Evolutionary conservation across 2,113 vertebrate species (phyloP).

Genomic region (Eclectus roratus): DNA sequence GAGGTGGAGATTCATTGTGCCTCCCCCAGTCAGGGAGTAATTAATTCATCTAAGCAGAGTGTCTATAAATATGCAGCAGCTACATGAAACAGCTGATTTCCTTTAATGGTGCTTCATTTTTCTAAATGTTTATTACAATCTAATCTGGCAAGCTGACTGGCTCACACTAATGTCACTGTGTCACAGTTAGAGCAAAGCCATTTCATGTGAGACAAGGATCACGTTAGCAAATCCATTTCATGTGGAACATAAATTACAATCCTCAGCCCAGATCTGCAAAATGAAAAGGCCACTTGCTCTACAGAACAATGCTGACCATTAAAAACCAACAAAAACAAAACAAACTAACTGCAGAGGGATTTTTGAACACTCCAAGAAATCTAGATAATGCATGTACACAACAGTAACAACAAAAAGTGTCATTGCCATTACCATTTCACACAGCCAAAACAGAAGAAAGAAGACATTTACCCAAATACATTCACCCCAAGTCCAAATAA

Average conservation of each 20-base stretch:
- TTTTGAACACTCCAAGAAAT: neutral
- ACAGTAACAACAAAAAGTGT: neutral
- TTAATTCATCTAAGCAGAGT: neutral
- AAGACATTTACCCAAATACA: neutral
- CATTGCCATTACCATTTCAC: neutral
- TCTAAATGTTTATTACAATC: slow-evolving; percentile 27
- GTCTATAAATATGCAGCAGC: slow-evolving; percentile 17
- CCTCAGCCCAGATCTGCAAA: neutral
- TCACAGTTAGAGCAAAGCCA: neutral
- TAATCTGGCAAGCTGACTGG: neutral
- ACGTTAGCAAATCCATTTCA: neutral
- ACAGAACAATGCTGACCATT: neutral
- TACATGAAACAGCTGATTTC: slow-evolving; percentile 43
- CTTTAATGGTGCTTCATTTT: slow-evolving; percentile 39
- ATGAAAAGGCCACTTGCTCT: neutral
- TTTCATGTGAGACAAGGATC: neutral
- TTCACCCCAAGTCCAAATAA: neutral
- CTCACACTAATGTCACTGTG: neutral
- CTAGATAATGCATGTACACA: neutral
- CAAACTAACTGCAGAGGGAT: neutral
- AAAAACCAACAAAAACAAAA: neutral
- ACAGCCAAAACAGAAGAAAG: neutral
- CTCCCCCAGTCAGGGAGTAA: neutral
- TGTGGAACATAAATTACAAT: neutral
- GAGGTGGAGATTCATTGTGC: neutral